Percentiles rank a stretch among this genome's conserved stretches.
Evolutionary conservation across 2,797 vertebrate genomes (phyloP).

Genomic region (Chrysolophus pictus): DNA sequence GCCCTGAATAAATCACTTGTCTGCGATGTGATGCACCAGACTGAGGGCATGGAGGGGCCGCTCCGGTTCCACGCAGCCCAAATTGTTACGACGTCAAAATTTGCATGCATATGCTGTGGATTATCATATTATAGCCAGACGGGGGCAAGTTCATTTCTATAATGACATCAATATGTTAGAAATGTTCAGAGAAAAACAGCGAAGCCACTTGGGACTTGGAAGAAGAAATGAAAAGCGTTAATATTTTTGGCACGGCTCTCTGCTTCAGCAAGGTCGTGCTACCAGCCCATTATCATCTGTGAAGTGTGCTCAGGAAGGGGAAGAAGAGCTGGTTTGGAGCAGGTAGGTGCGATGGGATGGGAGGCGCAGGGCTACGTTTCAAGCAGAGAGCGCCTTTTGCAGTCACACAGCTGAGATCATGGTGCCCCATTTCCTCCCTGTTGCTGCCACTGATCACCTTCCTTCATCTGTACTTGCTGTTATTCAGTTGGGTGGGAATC

Average conservation of each 20-base stretch:
- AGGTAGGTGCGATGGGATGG: slow-evolving; percentile 29
- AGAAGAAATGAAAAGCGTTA: not conserved
- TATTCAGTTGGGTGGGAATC: slow-evolving; percentile 30
- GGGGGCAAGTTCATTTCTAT: not conserved
- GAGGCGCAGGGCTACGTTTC: not conserved
- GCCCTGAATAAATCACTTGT: not conserved
- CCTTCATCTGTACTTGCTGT: not conserved
- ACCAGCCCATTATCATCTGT: slow-evolving; percentile 51
- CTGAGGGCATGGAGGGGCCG: not conserved
- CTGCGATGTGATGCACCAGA: not conserved
- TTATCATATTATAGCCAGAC: not conserved
- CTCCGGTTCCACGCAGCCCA: not conserved
- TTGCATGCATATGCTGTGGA: not conserved
- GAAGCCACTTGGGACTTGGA: not conserved
- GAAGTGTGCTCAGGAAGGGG: slow-evolving; percentile 44
- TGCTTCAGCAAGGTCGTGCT: slow-evolving; percentile 37
- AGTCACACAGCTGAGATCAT: not conserved
- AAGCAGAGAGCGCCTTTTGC: not conserved
- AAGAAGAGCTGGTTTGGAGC: slow-evolving; percentile 36
- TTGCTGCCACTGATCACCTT: not conserved
- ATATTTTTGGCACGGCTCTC: slow-evolving; percentile 38
- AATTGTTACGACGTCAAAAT: not conserved
- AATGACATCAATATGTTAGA: not conserved
- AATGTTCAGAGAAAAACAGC: not conserved
- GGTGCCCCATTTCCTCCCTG: not conserved